Evolutionary conservation across 2,113 vertebrate genomes (phyloP).

Genomic region (Dasyornis broadbenti): DNA sequence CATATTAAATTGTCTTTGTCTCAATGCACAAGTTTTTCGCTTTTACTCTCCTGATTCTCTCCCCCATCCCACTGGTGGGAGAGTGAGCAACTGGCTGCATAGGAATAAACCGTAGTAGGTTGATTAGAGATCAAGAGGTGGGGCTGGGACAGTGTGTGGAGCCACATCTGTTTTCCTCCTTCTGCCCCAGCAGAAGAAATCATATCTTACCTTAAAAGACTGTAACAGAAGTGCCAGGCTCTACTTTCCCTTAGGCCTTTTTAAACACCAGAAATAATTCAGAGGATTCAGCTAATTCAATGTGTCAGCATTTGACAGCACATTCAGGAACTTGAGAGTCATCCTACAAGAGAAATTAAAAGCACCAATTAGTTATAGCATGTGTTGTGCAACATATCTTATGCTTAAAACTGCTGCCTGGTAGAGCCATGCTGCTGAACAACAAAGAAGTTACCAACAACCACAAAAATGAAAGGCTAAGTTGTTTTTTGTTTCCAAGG

Average conservation of each 20-base stretch:
- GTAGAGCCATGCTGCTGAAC: background rate
- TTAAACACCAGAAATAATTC: background rate
- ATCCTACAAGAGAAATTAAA: background rate
- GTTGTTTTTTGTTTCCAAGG: background rate
- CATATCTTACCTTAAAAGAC: background rate
- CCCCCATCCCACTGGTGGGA: too few species aligned
- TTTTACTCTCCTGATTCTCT: background rate
- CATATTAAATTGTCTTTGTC: background rate
- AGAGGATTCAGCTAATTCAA: background rate
- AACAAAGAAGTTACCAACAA: background rate
- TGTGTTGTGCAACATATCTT: background rate
- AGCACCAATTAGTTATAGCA: background rate
- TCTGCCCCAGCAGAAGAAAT: background rate
- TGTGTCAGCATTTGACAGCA: background rate
- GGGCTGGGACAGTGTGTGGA: background rate
- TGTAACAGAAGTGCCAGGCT: background rate
- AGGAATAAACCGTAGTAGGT: background rate
- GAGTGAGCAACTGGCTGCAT: background rate
- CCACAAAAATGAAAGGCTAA: background rate
- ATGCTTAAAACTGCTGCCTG: background rate
- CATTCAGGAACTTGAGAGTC: background rate
- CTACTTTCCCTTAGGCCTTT: background rate
- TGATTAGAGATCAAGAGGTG: background rate
- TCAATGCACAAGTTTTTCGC: background rate
- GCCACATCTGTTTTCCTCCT: background rate